These are phyloP conservation scores for Mesocentrotus franciscanus DNA, from an alignment of 53 echinoderm and acorn worm species.

Conservation along the genomic window DNA sequence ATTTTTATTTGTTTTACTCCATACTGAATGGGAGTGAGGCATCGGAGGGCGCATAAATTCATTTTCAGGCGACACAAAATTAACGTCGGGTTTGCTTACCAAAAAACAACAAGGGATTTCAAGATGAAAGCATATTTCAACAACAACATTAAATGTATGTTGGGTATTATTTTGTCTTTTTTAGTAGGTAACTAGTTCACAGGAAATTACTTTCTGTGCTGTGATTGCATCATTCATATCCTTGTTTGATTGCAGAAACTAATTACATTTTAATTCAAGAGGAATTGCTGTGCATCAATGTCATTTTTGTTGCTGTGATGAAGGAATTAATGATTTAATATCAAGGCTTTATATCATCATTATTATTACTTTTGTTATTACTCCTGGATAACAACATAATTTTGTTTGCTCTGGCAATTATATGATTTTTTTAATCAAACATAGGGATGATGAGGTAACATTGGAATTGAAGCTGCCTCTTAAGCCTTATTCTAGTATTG, in stretches of 20 bases:
- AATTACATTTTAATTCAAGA: not conserved
- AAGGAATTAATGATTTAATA: not conserved
- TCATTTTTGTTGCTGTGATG: not conserved
- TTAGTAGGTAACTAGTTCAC: not conserved
- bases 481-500: no score
- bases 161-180: not conserved
- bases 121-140: not conserved
- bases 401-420: constrained; percentile 8
- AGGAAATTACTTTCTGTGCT: constrained; percentile 1
- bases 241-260: constrained; percentile 2
- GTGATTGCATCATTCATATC: not conserved
- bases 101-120: not conserved
- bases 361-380: not conserved
- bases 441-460: not conserved
- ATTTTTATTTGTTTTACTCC: constrained; percentile 44
- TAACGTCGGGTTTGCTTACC: constrained; percentile 33
- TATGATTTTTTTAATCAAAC: not conserved
- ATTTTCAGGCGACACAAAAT: constrained; percentile 29
- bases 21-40: constrained; percentile 38
- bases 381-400: not conserved
- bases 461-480: not conserved
- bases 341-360: not conserved
- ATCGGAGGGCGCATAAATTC: constrained; percentile 18
- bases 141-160: not conserved
- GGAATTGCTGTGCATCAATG: not conserved